Base-by-base conservation (phyloP, 2,113 vertebrate genomes). In the Zosterops pallidus region DNA sequence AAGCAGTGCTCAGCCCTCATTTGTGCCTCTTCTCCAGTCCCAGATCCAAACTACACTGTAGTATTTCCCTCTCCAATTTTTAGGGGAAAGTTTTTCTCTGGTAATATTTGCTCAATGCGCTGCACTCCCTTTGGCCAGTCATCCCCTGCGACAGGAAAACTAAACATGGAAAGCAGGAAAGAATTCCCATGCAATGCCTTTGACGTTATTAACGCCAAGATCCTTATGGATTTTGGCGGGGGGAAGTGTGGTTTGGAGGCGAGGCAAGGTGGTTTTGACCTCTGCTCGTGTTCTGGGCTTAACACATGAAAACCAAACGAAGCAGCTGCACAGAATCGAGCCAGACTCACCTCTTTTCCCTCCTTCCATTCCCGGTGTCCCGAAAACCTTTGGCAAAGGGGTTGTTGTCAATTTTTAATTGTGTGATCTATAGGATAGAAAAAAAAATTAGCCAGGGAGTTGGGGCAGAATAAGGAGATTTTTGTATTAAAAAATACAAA, bases 391-490 rank as follows among this genome's bases (percentile, higher is more conserved):
- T 99, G 83, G 99, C 99, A 95, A 99, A 99, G 4, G 99, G 99
- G 86, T 99, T 99, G 97, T 99, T 99, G 97, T 99, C 99, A 77
- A 99, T 99, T 98, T 99, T 99, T 98, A 99, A 98, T 94, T 99
- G 99, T 10, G 99, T 99, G 97, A 99, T 99, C 99, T 99, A 97
- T 20, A 92, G 65, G 63, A 39, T 84, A 97, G 97, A 35, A 65
- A 42, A 71, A 78, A 17, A 55, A 55, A 31, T 55, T 12, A 68
- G 52, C n/a, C 5, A 29, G 21, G n/a, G 25, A 25, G 10, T 56
- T 70, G 68, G 35, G 33, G 14, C 14, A 75, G 59, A 86, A 83
- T 46, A 47, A 83, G n/a, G 28, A 71, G 17, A 67, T 75, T 86
- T 77, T 86, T 79, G 14, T 41, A 1, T 31, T 23, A 9, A 52